Evolutionary conservation across 2,113 vertebrate species (phyloP), one percentile per base, ranked within the genome.

Genomic region (Amblyornis subalaris): DNA sequence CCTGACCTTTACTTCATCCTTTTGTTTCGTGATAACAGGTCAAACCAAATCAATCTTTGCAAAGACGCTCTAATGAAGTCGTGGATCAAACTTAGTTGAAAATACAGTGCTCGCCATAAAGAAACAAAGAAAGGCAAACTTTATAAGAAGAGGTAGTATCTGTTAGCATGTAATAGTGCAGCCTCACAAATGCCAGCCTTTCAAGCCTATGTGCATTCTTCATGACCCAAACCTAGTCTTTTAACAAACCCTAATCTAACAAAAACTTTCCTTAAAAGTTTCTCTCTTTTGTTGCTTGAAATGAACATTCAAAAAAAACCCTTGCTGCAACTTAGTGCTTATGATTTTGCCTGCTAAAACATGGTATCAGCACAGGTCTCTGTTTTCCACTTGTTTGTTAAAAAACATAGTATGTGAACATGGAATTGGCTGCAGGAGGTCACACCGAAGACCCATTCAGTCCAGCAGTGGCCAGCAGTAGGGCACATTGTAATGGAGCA

Each of bases 401-500:
- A 47, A 57, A 48, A 19, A 1, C 0, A 26, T 24, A 3, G 6
- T 10, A 40, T 10, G 7, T 18, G n/a, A 50, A 28, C 13, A 62
- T 7, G 38, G 25, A 54, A 79, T 14, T 35, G 26, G 28, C 53
- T 62, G 44, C 75, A 78, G 47, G 22, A 81, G 12, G 22, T 62
- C 50, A 25, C 29, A 14, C 4, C 20, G 26, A 45, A 64, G 53
- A 72, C 7, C 44, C 53, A 35, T 6, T 4, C 38, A 50, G 51
- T 40, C 47, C 55, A 25, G 47, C 36, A 31, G 5, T 7, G 47
- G 55, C n/a, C 53, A 62, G 19, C 2, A 54, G 13, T 6, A 62
- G 3, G 1, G 5, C 58, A 44, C 50, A 15, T 6, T 20, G 62
- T n/a, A 54, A 44, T 3, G 44, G 19, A 22, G 24, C 22, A 70